Conservation (phyloP, 1,140 invertebrate genomes). For the Eriosoma lanigerum region DNA sequence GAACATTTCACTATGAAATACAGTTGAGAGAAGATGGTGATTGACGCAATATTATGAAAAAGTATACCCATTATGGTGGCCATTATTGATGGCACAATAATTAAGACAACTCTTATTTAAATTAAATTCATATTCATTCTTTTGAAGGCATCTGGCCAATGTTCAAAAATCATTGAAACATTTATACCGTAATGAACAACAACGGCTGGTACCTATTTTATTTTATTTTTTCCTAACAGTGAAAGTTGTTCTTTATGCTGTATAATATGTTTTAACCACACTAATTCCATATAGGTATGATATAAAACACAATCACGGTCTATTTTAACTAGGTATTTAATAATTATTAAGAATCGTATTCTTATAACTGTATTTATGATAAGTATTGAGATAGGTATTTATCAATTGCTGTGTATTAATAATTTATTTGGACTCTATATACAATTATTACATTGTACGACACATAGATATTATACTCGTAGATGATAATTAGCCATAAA, state of each 20-base stretch:
- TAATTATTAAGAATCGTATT: too few relatives aligned
- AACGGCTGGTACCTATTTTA: neutral
- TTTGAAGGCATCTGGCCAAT: neutral
- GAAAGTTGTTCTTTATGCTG: conserved; percentile 9
- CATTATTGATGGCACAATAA: neutral
- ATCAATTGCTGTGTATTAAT: too few relatives aligned
- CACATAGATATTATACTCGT: too few relatives aligned
- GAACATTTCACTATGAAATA: too few relatives aligned
- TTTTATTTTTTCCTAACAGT: neutral
- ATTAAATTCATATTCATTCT: neutral
- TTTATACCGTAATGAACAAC: neutral
- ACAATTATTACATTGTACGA: too few relatives aligned
- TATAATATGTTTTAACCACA: neutral
- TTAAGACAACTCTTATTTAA: neutral
- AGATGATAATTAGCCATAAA: too few relatives aligned
- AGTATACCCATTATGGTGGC: neutral
- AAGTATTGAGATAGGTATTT: too few relatives aligned
- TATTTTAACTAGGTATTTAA: too few relatives aligned
- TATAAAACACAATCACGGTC: neutral
- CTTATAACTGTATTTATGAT: too few relatives aligned
- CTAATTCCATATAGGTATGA: neutral
- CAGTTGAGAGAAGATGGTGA: too few relatives aligned
- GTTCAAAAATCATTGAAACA: neutral
- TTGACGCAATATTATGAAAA: neutral
- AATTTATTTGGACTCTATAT: too few relatives aligned